These are phyloP conservation scores for Semnornis frantzii DNA, from an alignment of 2,113 vertebrate species.

Conservation along the genomic window DNA sequence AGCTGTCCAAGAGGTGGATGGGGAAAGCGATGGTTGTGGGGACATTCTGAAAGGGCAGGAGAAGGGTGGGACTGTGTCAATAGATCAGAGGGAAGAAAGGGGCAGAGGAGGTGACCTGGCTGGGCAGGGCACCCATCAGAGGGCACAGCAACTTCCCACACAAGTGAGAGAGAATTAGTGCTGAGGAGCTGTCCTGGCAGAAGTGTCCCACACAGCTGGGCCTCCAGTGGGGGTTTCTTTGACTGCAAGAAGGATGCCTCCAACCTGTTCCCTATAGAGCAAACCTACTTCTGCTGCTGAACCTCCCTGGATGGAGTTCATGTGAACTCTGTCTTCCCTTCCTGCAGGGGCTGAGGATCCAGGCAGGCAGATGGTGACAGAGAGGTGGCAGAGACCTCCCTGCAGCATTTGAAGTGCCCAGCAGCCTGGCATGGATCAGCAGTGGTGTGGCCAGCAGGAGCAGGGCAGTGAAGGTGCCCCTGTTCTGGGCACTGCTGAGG, in stretches of 20 bases:
- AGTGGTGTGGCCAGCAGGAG: too few relatives aligned
- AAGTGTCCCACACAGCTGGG: rapidly evolving
- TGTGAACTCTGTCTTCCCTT: background rate
- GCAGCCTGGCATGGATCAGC: too few relatives aligned
- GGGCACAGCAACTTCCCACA: background rate
- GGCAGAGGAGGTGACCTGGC: background rate
- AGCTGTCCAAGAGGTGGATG: background rate
- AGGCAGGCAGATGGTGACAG: background rate
- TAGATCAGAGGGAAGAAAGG: background rate
- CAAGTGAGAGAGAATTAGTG: background rate
- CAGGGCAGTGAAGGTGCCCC: too few relatives aligned
- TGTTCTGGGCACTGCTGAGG: too few relatives aligned
- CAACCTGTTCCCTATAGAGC: background rate
- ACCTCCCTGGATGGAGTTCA: background rate
- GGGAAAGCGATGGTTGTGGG: background rate
- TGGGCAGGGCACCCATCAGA: background rate
- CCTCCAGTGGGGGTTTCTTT: background rate
- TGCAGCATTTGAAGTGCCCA: background rate
- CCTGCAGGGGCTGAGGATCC: background rate
- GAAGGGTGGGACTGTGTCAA: background rate
- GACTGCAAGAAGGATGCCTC: background rate
- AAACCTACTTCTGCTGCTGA: background rate
- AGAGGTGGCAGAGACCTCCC: background rate
- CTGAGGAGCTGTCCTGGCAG: background rate
- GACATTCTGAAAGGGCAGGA: background rate